Evolutionary conservation across 2,888 invertebrate species (phyloP), one percentile per base, ranked within the genome.

Genomic region (Habroteleia sp.): DNA sequence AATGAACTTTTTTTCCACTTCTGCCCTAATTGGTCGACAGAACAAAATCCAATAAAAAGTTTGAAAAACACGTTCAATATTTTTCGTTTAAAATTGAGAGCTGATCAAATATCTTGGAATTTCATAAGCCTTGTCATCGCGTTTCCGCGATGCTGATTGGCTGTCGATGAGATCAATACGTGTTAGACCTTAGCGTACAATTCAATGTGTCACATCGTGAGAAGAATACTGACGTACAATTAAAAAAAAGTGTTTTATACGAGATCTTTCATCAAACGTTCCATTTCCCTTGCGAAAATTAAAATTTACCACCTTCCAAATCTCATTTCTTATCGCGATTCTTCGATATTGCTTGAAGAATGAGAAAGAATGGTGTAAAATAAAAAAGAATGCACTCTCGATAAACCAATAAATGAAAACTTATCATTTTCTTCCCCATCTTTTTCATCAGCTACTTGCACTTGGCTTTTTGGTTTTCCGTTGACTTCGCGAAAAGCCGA

Each of bases 41-140:
- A 5, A 27, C 5, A 14, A 41, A 35, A 52, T 42, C 42, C 16
- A 52, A 42, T 60, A 60, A 52, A 56, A 69, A 52, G 44, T 52
- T 52, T 10, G 27, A 56, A 48, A 56, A 72, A 46, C 56, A 27
- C 39, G 41, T 42, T 44, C 29, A 33, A 63, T 35, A 58, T 58
- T 58, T 62, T 56, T 35, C 63, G 56, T 48, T 58, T 39, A 52
- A 73, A 60, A 73, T 54, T 54, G 73, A 60, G 66, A 54, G 60
- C 73, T 60, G 73, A 73, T 66, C 60, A 73, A 66, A 73, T 66
- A 60, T 73, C 74, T 74, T 68, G 66, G 60, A 74, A 65, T 68
- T 74, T 74, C 74, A 74, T 74, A 74, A 74, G 56, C 65, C 60
- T 74, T 68, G 74, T 74, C 66, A 74, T 62, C 52, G 66, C 37